Evolutionary conservation across 2,888 invertebrate species (phyloP), one percentile per base, ranked within the genome.

Genomic region (Heliconius hortense): DNA sequence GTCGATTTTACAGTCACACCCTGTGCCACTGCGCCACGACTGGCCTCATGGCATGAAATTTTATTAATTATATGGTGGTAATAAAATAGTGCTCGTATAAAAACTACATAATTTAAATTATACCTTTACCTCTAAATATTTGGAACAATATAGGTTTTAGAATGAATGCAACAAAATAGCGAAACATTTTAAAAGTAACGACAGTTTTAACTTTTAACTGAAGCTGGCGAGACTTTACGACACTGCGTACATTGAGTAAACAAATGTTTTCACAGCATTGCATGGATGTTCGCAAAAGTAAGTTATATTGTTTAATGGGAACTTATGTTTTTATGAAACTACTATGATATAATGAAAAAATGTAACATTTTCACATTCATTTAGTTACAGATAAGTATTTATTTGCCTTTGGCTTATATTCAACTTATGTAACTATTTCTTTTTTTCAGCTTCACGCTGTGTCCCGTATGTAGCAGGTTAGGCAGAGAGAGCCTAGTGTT

Each of bases 131-230:
- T 18, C 10, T 28, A 21, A 43, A 68, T 18, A n/a, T 68, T 66
- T 56, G 26, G 15, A 53, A 69, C n/a, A 59, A 11, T 70, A 60
- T 60, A 59, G 11, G 60, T 60, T 71, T 71, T 71, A 60, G 70
- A 71, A 60, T 39, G 59, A 24, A 71, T 60, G 60, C 60, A 71
- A 71, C 70, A 71, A 71, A 71, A 71, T 60, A 71, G 39, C 60
- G 53, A n/a, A 69, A 35, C 39, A 26, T 60, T 60, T 60, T 60
- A 60, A 60, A 59, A 71, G 70, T 71, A 71, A 60, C 56, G 70
- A 71, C 70, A 60, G 70, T 39, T 71, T 71, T 60, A 60, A 60
- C 60, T 39, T 71, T 71, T 60, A 60, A 60, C 60, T 43, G 59
- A 71, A 71, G 26, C 60, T 71, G 39, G 60, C 26, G 35, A 26